These are phyloP conservation scores for Muraenolepis orangiensis DNA, from an alignment of 2,797 vertebrate species.

Conservation along the genomic window DNA sequence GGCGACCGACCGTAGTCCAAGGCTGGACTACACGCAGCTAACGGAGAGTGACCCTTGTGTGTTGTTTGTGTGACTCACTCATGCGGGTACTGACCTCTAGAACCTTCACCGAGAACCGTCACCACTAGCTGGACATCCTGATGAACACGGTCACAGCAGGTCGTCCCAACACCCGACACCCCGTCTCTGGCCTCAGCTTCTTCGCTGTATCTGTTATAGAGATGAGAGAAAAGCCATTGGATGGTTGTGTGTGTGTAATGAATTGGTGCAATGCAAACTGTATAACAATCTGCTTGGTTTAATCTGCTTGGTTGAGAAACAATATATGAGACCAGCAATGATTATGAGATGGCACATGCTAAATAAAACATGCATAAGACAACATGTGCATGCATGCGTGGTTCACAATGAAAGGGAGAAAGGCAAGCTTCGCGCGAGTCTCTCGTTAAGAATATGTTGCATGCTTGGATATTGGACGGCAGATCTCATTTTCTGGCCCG, in stretches of 20 bases:
- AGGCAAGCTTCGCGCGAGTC: not conserved
- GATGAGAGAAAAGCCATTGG: conserved; percentile 8
- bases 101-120: conserved; percentile 66
- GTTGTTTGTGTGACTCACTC: conserved; percentile 17
- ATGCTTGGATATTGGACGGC: not conserved
- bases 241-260: not conserved
- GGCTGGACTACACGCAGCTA: not conserved
- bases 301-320: not conserved
- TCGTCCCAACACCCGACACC: conserved; percentile 7
- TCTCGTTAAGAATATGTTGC: not conserved
- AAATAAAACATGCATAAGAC: not conserved
- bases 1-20: conserved; percentile 20
- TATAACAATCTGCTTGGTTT: not conserved
- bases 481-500: not conserved
- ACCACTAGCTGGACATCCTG: conserved; percentile 54
- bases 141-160: conserved; percentile 6
- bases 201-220: conserved; percentile 43
- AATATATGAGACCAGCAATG: not conserved
- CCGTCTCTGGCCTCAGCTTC: conserved; percentile 2
- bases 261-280: not conserved
- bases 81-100: conserved; percentile 65
- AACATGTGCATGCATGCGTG: not conserved
- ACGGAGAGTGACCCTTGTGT: not conserved
- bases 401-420: not conserved
- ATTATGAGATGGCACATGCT: not conserved